Conservation (phyloP, 2,113 vertebrate species). For the Fregata magnificens region DNA sequence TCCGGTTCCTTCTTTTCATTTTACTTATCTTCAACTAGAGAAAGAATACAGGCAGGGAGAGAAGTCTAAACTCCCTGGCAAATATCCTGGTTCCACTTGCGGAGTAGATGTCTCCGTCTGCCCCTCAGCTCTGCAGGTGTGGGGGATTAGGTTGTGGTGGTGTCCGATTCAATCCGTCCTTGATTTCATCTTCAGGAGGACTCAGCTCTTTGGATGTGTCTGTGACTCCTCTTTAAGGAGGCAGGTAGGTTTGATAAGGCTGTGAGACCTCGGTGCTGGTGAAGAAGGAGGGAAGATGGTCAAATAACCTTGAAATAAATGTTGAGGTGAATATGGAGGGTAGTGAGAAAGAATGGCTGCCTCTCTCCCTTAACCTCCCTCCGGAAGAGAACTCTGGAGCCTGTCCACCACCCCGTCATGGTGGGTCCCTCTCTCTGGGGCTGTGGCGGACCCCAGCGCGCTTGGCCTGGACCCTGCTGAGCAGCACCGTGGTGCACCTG, state of each 20-base stretch:
- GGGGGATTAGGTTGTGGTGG: not conserved
- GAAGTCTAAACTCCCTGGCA: not conserved
- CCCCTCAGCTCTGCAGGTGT: not conserved
- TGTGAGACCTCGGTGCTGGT: not conserved
- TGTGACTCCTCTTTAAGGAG: not conserved
- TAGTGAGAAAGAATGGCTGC: not conserved
- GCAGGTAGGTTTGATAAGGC: not conserved
- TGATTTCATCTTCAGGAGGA: not conserved
- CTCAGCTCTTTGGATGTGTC: not conserved
- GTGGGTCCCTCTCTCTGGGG: not conserved
- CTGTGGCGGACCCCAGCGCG: not conserved
- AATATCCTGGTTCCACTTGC: not conserved
- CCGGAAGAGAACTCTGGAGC: not conserved
- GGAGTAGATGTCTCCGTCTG: not conserved
- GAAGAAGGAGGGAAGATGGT: not conserved
- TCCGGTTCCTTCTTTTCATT: not conserved
- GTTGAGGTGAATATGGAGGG: not conserved
- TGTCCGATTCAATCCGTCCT: not conserved
- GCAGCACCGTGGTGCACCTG: not conserved
- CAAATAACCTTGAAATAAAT: not conserved
- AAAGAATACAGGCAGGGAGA: not conserved
- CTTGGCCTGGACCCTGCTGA: not conserved
- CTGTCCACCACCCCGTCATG: fast-evolving
- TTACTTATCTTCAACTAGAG: not conserved
- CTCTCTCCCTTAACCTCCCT: not conserved